Conservation (phyloP, 2,797 vertebrate species). For the Eupleurogrammus muticus region DNA sequence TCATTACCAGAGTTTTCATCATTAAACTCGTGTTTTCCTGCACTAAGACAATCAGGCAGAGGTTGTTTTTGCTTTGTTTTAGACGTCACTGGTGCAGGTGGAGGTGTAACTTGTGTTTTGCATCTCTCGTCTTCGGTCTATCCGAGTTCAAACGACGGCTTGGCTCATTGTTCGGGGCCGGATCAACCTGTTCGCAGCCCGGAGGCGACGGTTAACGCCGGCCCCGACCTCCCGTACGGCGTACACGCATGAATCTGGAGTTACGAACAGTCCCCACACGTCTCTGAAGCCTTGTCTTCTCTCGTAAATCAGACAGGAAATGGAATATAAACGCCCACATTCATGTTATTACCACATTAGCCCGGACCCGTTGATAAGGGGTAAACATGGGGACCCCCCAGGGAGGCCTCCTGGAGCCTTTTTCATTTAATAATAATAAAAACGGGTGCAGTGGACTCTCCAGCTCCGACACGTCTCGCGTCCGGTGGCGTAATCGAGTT, state of each 20-base stretch:
- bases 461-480: neutral
- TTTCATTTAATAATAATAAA: no score
- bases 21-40: no score
- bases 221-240: no score
- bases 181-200: neutral
- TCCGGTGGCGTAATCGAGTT: conserved; percentile 6
- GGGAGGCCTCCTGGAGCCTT: no score
- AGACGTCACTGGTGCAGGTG: neutral
- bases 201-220: neutral
- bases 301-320: no score
- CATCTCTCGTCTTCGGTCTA: neutral
- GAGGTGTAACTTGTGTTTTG: neutral
- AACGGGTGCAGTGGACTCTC: neutral
- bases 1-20: no score
- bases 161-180: no score
- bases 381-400: neutral
- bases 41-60: no score
- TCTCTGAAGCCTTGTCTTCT: no score
- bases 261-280: no score
- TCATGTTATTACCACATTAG: neutral
- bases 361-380: neutral
- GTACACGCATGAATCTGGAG: no score
- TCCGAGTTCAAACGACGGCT: neutral
- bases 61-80: neutral
- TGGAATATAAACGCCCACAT: neutral